phyloP scores from a whole-genome alignment of 2,113 vertebrate genomes.

The Vombatus ursinus region DNA sequence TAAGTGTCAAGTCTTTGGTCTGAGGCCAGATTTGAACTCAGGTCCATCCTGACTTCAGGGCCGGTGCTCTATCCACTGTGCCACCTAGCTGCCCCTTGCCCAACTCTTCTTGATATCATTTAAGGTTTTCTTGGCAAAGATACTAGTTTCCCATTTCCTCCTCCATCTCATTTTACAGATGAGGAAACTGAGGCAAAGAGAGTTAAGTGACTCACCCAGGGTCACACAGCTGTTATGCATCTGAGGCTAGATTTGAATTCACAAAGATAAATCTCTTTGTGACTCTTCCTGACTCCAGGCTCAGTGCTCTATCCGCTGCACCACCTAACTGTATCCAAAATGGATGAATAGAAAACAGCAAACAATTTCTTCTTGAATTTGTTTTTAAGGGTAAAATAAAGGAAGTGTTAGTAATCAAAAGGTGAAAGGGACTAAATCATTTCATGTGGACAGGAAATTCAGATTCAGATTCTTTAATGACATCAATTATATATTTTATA shows the following conservation, averaged over 20 bases:
- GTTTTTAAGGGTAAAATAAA: not conserved
- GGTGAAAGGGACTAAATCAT: not conserved
- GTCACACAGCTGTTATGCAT: not conserved
- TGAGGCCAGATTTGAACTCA: no score
- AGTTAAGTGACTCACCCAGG: no score
- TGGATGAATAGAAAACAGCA: not conserved
- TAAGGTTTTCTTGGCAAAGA: no score
- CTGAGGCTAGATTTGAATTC: not conserved
- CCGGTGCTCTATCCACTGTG: no score
- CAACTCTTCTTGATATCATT: no score
- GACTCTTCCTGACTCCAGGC: not conserved
- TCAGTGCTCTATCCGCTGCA: not conserved
- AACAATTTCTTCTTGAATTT: not conserved
- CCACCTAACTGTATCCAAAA: not conserved
- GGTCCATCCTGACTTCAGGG: no score
- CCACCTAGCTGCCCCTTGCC: no score
- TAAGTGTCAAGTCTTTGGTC: no score
- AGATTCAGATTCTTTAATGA: not conserved
- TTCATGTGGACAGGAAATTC: constrained; percentile 1
- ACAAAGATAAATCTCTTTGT: not conserved
- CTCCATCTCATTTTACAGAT: no score
- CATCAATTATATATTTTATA: not conserved
- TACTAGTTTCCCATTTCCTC: no score
- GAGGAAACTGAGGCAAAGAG: no score
- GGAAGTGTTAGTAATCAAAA: not conserved